These are phyloP conservation scores for Percopsis omiscomaycus DNA, from an alignment of 2,797 vertebrate genomes.

Conservation along the genomic window DNA sequence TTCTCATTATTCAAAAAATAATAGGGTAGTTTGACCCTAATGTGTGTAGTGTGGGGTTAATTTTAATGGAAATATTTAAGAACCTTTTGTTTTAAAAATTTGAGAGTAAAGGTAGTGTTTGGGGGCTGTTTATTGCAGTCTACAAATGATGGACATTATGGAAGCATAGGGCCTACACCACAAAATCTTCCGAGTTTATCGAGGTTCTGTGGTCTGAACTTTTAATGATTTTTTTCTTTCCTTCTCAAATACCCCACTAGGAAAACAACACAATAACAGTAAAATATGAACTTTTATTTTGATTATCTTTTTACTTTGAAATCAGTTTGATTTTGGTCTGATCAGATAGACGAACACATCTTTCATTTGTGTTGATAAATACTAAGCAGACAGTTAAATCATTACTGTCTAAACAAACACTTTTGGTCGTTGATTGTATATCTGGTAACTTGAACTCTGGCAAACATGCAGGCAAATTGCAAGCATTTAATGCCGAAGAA, in stretches of 20 bases:
- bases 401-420: conserved; percentile 58
- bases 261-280: conserved; percentile 27
- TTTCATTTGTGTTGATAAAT: conserved; percentile 41
- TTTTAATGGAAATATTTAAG: too few species aligned
- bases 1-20: not conserved
- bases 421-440: conserved; percentile 63
- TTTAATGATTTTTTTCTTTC: not conserved
- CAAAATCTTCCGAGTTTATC: too few species aligned
- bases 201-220: not conserved
- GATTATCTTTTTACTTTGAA: conserved; percentile 48
- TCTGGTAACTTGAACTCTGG: conserved; percentile 54
- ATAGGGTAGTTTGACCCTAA: too few species aligned
- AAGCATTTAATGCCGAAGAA: conserved; percentile 48
- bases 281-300: conserved; percentile 69
- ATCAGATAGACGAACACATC: conserved; percentile 45
- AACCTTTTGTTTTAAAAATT: too few species aligned
- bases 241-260: not conserved
- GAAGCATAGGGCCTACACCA: too few species aligned
- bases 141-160: too few species aligned
- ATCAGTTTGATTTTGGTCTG: conserved; percentile 54
- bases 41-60: too few species aligned
- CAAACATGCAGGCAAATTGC: conserved; percentile 60
- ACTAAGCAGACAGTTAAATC: conserved; percentile 47
- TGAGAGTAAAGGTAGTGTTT: too few species aligned
- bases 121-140: too few species aligned